Conservation (phyloP, 2,797 vertebrate genomes). For the Clangula hyemalis region DNA sequence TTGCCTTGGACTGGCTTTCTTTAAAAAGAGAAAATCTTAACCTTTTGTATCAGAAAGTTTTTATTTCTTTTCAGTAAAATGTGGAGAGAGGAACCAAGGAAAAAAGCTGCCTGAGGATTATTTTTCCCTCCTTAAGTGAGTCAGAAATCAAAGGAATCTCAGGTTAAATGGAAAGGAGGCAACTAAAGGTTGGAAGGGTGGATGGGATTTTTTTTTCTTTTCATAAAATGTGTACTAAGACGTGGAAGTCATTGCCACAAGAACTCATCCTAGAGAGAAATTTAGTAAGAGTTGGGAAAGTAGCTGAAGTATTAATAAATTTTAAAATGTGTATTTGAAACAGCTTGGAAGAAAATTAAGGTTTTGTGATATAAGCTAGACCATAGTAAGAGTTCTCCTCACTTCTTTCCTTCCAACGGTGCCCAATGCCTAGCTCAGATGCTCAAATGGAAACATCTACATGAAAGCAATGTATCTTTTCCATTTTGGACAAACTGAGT, state of each 20-base stretch:
- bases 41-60: neutral
- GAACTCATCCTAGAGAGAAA: neutral
- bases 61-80: neutral
- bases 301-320: neutral
- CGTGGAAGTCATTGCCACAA: neutral
- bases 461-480: neutral
- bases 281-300: neutral
- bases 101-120: neutral
- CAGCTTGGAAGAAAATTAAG: neutral
- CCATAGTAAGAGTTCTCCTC: neutral
- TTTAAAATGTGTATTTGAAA: neutral
- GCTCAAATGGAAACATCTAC: neutral
- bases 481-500: neutral
- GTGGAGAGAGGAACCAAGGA: neutral
- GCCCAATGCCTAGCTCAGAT: neutral
- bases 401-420: neutral
- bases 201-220: neutral
- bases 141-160: neutral
- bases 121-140: accelerated
- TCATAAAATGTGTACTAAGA: neutral
- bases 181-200: neutral
- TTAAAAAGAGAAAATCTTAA: neutral
- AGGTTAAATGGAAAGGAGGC: neutral
- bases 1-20: slow-evolving; percentile 50
- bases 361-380: neutral